Evolutionary conservation across 2,113 vertebrate species (phyloP).

Genomic region (Chlamydotis undulata): DNA sequence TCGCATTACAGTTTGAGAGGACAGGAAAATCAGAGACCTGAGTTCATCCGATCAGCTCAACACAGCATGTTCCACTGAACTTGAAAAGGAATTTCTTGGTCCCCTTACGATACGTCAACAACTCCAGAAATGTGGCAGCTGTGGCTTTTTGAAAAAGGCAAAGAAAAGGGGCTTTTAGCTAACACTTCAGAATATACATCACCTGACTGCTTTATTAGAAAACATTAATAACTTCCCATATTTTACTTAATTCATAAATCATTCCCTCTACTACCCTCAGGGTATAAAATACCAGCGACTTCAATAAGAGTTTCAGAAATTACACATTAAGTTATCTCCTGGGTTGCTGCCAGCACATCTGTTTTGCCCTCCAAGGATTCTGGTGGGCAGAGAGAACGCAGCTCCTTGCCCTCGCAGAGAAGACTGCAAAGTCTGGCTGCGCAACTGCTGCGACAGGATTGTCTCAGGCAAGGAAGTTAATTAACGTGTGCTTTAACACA

Average conservation of each 20-base stretch:
- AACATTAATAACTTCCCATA: not conserved
- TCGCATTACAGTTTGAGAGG: not conserved
- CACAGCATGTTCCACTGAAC: not conserved
- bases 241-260: slow-evolving; percentile 11
- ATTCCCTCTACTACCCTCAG: not conserved
- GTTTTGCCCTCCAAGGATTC: not conserved
- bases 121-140: not conserved
- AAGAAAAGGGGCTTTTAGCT: not conserved
- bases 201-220: not conserved
- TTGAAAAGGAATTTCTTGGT: not conserved
- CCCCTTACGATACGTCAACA: not conserved
- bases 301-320: not conserved
- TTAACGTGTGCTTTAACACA: not conserved
- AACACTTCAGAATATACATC: not conserved
- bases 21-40: not conserved
- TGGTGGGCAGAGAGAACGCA: not conserved
- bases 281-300: not conserved
- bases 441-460: not conserved
- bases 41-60: not conserved
- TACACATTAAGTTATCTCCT: not conserved
- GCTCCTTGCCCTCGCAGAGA: not conserved
- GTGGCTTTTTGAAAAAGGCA: not conserved
- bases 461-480: not conserved
- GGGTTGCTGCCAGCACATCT: not conserved
- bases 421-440: not conserved